A percentile compares a stretch with the other conserved stretches of the same genome.
phyloP scores from a whole-genome alignment of 2,797 vertebrate genomes.

The Kryptopterus vitreolus region DNA sequence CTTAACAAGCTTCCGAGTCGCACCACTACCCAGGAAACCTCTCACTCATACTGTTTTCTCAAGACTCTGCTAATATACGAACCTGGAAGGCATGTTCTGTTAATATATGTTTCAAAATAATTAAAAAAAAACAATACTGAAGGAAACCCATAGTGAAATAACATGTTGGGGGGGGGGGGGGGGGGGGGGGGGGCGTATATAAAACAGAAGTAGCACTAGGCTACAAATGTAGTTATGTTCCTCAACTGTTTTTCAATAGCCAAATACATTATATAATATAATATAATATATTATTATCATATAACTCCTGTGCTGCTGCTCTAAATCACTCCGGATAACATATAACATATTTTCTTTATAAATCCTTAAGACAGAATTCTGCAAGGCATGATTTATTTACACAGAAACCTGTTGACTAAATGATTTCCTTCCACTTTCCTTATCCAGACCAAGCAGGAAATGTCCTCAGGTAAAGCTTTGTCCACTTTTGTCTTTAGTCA shows the following conservation, averaged over 20 bases:
- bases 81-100: neutral
- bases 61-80: neutral
- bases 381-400: conserved; percentile 56
- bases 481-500: conserved; percentile 30
- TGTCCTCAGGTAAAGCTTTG: conserved; percentile 14
- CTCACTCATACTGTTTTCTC: conserved; percentile 15
- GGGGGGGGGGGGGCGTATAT: conserved; percentile 39
- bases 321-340: conserved; percentile 51
- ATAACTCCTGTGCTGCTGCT: conserved; percentile 45
- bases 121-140: conserved; percentile 28
- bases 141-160: neutral
- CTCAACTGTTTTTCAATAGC: conserved; percentile 8
- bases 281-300: neutral
- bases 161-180: no score
- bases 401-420: conserved; percentile 49
- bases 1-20: conserved; percentile 19
- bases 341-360: conserved; percentile 55
- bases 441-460: conserved; percentile 40
- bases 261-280: no score
- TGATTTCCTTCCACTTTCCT: conserved; percentile 47
- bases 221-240: conserved; percentile 21
- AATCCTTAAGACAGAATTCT: conserved; percentile 45
- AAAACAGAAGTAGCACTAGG: conserved; percentile 24
- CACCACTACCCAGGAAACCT: conserved; percentile 11
- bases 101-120: no score